These are phyloP conservation scores for Phyllotreta cruciferae DNA, from an alignment of 2,888 invertebrate species.

Conservation along the genomic window DNA sequence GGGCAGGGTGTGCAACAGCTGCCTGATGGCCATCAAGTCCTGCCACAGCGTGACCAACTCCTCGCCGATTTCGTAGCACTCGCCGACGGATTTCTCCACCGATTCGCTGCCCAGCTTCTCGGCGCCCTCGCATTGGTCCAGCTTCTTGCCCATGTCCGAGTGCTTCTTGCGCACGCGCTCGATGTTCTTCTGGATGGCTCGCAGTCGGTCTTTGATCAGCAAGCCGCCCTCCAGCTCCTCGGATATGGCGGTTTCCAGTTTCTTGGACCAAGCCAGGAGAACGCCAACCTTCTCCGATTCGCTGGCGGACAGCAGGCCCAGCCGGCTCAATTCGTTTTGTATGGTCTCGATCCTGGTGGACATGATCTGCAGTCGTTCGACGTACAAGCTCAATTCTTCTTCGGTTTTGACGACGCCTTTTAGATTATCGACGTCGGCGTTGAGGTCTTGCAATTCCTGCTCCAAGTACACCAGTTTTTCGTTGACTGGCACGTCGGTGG, in stretches of 20 bases:
- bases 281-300: constrained; percentile 82
- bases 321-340: constrained; percentile 78
- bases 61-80: constrained; percentile 74
- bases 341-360: constrained; percentile 77
- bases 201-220: constrained; percentile 76
- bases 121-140: constrained; percentile 77
- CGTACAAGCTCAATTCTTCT: constrained; percentile 81
- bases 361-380: constrained; percentile 81
- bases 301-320: constrained; percentile 74
- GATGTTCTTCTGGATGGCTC: constrained; percentile 76
- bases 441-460: constrained; percentile 77
- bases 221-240: constrained; percentile 81
- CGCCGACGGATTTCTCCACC: constrained; percentile 77
- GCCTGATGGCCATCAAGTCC: constrained; percentile 76
- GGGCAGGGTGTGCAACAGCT: constrained; percentile 79
- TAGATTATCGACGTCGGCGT: constrained; percentile 72
- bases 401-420: constrained; percentile 83
- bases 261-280: constrained; percentile 73
- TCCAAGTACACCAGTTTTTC: constrained; percentile 79
- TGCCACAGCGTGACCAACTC: constrained; percentile 78
- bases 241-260: constrained; percentile 73
- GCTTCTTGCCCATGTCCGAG: constrained; percentile 65
- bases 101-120: constrained; percentile 78
- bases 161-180: constrained; percentile 73
- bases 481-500: constrained; percentile 75